Evolutionary conservation across 2,797 vertebrate genomes (phyloP).

Genomic region (Heteromormyrus szaboi): DNA sequence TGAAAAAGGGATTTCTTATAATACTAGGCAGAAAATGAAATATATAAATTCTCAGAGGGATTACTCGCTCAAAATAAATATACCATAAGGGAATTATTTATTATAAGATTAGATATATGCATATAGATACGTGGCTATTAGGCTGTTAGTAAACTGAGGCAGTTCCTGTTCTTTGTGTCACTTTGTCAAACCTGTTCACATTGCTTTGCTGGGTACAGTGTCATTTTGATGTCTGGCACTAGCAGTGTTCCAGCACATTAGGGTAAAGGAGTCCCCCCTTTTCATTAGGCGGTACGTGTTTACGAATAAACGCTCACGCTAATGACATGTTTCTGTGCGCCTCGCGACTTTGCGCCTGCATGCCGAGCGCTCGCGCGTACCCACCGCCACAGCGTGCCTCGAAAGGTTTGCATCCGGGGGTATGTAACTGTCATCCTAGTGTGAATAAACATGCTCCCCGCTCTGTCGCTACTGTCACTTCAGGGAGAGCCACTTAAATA

Average conservation of each 20-base stretch:
- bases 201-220: neutral
- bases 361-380: neutral
- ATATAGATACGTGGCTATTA: neutral
- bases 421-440: neutral
- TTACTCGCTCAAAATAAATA: neutral
- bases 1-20: neutral
- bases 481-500: conserved; percentile 30
- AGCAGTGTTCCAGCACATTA: neutral
- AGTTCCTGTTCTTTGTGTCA: neutral
- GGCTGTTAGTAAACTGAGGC: neutral
- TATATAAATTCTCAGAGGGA: neutral
- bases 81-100: neutral
- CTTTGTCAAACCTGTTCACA: neutral
- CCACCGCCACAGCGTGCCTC: neutral
- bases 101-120: neutral
- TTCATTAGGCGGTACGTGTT: neutral
- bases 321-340: neutral
- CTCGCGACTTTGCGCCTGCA: neutral
- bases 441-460: conserved; percentile 9
- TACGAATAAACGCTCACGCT: neutral
- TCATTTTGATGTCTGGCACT: neutral
- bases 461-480: conserved; percentile 23
- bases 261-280: neutral
- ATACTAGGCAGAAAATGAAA: neutral
- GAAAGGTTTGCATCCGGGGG: neutral